Percentiles rank a stretch among this genome's conserved stretches.
Conservation (phyloP, 2,888 invertebrate genomes). For the Pachliopta kotzebuea region DNA sequence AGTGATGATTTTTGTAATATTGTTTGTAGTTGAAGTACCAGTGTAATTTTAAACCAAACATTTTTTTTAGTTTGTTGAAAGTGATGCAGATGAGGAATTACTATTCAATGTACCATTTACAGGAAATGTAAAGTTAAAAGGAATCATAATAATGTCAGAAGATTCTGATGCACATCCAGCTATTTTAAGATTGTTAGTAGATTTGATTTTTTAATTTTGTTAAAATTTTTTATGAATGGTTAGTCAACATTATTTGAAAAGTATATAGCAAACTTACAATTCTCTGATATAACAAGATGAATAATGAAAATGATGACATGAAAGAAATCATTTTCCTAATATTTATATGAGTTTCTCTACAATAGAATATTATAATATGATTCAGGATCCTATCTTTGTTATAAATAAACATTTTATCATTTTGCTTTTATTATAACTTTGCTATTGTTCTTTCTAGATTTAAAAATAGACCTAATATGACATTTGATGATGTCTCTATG, state of each 20-base stretch:
- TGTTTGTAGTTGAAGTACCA: background rate
- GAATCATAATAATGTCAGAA: slow-evolving; percentile 94
- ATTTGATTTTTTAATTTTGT: background rate
- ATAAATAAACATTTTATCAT: too few species aligned
- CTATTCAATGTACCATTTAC: slow-evolving; percentile 98
- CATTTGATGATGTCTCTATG: slow-evolving; percentile 91
- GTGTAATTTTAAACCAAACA: background rate
- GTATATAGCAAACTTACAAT: too few species aligned
- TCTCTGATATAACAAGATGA: too few species aligned
- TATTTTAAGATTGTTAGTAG: slow-evolving; percentile 90
- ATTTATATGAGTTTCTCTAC: too few species aligned
- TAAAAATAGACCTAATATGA: slow-evolving; percentile 96
- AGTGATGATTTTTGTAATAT: background rate
- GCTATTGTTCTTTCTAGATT: slow-evolving; percentile 79
- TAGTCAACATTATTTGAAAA: too few species aligned
- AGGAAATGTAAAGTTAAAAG: slow-evolving; percentile 96
- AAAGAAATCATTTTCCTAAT: too few species aligned
- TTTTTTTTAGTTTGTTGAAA: slow-evolving; percentile 91
- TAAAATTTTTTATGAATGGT: too few species aligned
- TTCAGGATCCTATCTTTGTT: too few species aligned
- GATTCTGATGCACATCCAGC: slow-evolving; percentile 92
- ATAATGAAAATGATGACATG: too few species aligned
- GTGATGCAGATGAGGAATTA: slow-evolving; percentile 97
- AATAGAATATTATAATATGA: too few species aligned
- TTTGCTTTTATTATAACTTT: background rate